Evolutionary conservation across 1,140 invertebrate species (phyloP).

Genomic region (Hermetia illucens): DNA sequence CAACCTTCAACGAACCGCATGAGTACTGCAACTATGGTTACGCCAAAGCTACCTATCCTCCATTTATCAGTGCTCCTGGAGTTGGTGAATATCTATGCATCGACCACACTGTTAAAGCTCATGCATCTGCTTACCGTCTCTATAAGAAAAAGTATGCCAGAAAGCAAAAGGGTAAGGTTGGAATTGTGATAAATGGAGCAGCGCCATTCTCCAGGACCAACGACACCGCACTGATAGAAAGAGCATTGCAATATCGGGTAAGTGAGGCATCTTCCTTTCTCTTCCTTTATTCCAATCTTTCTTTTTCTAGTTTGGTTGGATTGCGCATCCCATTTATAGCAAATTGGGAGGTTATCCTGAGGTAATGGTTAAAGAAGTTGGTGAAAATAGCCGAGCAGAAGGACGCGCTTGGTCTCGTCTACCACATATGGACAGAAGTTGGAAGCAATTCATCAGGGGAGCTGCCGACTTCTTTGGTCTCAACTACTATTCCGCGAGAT

Average conservation of each 20-base stretch:
- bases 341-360: constrained; percentile 42
- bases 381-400: constrained; percentile 35
- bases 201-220: constrained; percentile 35
- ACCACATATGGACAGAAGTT: constrained; percentile 32
- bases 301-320: constrained; percentile 46
- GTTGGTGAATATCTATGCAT: constrained; percentile 34
- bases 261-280: no score
- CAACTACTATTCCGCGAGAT: constrained; percentile 40
- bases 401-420: constrained; percentile 35
- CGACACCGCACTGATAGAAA: constrained; percentile 30
- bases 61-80: constrained; percentile 28
- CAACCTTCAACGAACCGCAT: constrained; percentile 34
- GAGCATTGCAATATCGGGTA: constrained; percentile 35
- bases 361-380: constrained; percentile 37
- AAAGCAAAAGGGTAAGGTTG: constrained; percentile 28
- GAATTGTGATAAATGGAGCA: constrained; percentile 35
- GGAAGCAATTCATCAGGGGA: constrained; percentile 33
- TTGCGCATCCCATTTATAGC: constrained; percentile 42
- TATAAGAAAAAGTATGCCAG: constrained; percentile 27
- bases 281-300: constrained; percentile 3
- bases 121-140: constrained; percentile 35
- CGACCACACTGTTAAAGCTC: constrained; percentile 37
- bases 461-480: constrained; percentile 39
- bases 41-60: constrained; percentile 21
- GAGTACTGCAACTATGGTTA: constrained; percentile 32